A percentile compares a stretch with the other conserved stretches of the same genome.
phyloP scores from a whole-genome alignment of 2,888 invertebrate genomes.

The Eutolmus rufibarbis region DNA sequence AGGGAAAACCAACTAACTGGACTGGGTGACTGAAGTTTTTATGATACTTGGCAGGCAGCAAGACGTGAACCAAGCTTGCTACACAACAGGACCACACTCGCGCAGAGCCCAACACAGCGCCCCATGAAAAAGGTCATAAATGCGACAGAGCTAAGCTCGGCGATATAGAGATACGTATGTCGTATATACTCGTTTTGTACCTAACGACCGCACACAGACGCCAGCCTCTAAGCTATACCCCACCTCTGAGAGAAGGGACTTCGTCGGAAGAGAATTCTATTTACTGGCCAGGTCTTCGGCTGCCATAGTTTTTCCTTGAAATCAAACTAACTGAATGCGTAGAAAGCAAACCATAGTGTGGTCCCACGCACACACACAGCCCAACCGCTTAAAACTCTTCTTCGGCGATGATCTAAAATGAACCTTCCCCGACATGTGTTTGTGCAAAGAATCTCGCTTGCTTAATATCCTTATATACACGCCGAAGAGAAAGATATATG shows the following conservation, averaged over 20 bases:
- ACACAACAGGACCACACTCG: not conserved
- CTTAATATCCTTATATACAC: not conserved
- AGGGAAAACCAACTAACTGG: conserved; percentile 33
- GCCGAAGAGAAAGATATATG: not conserved
- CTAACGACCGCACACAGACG: not conserved
- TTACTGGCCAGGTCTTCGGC: not conserved
- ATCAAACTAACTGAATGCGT: conserved; percentile 19
- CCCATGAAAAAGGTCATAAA: conserved; percentile 21
- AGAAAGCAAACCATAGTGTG: not conserved
- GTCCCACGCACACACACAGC: not conserved
- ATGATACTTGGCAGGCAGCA: conserved; percentile 24
- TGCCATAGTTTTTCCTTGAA: conserved; percentile 33
- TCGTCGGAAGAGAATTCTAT: conserved; percentile 20
- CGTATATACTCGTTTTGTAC: not conserved
- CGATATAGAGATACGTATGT: not conserved
- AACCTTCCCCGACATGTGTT: not conserved
- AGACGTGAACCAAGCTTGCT: conserved; percentile 9
- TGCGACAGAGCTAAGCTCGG: conserved; percentile 1
- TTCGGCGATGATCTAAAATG: not conserved
- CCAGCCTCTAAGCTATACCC: not conserved
- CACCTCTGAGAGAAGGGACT: conserved; percentile 28
- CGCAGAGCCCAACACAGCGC: not conserved
- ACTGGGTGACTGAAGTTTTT: conserved; percentile 34
- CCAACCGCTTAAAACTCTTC: not conserved
- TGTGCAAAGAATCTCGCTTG: not conserved